Conservation (phyloP, 2,113 vertebrate species). For the Gadus macrocephalus region DNA sequence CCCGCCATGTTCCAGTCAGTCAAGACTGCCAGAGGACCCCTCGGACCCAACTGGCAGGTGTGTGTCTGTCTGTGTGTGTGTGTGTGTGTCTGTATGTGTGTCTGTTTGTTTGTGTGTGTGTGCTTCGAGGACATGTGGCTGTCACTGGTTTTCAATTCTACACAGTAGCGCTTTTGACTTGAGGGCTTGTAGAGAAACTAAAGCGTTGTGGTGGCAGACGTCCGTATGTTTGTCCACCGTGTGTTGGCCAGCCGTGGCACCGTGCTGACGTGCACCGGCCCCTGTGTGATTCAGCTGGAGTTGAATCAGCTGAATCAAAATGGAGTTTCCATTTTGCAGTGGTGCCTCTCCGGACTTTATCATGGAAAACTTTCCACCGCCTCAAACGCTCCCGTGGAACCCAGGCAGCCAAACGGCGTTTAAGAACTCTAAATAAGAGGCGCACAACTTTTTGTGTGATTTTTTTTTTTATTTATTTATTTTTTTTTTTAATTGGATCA, state of each 20-base stretch:
- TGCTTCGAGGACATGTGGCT: no score
- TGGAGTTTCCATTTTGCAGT: slow-evolving; percentile 21
- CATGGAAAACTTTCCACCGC: slow-evolving; percentile 55
- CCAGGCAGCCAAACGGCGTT: slow-evolving; percentile 53
- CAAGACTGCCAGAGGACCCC: slow-evolving; percentile 89
- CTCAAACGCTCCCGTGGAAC: slow-evolving; percentile 48
- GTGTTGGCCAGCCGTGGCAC: no score
- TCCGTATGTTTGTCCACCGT: no score
- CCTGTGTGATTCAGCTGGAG: no score
- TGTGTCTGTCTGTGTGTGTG: no score
- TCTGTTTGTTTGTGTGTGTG: no score
- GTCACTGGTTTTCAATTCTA: background rate
- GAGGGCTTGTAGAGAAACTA: background rate
- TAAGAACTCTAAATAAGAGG: slow-evolving; percentile 63
- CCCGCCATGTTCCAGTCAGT: slow-evolving; percentile 85
- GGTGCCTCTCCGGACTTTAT: slow-evolving; percentile 50
- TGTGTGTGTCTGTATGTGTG: no score
- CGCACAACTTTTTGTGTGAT: slow-evolving; percentile 55
- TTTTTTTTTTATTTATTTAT: no score
- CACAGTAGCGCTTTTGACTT: background rate
- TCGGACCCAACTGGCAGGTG: slow-evolving; percentile 90
- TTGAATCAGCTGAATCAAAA: no score
- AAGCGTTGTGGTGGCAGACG: background rate
- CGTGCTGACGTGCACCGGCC: no score
- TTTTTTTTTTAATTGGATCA: slow-evolving; percentile 74